Conservation (phyloP, 2,888 invertebrate species). For the Rhingia rostrata region DNA sequence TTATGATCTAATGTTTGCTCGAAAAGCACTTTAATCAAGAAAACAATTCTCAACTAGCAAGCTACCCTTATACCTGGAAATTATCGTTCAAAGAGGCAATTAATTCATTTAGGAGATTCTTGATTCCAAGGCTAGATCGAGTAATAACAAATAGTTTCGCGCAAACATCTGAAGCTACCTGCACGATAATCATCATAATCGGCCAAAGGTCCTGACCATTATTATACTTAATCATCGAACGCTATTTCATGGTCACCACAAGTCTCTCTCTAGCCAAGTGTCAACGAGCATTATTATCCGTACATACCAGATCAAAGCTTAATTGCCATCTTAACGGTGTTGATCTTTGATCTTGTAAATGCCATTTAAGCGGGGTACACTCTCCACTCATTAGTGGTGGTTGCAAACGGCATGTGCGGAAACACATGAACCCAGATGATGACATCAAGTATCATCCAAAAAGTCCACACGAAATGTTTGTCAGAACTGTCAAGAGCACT, state of each 20-base stretch:
- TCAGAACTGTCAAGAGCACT: background rate
- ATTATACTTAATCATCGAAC: constrained; percentile 48
- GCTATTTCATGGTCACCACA: constrained; percentile 53
- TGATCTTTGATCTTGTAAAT: constrained; percentile 60
- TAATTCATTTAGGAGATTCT: background rate
- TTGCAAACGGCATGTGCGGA: background rate
- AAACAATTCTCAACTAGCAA: too few species aligned
- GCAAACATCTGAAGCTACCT: background rate
- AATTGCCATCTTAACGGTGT: constrained; percentile 50
- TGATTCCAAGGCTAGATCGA: constrained; percentile 6
- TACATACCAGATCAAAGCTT: constrained; percentile 62
- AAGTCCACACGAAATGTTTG: background rate
- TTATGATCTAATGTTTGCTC: too few species aligned
- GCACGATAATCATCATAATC: background rate
- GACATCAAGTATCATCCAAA: constrained; percentile 4
- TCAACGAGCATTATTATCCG: constrained; percentile 50
- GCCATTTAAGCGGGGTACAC: constrained; percentile 16
- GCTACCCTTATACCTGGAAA: too few species aligned
- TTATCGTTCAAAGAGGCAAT: too few species aligned
- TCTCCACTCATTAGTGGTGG: constrained; percentile 9
- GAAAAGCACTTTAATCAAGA: too few species aligned
- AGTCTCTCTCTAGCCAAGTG: constrained; percentile 48
- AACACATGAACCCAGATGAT: background rate
- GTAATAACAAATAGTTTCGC: background rate
- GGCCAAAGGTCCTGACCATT: constrained; percentile 51